Base-by-base conservation (phyloP, 2,888 invertebrate genomes). In the Lordiphosa andalusiaca region DNA sequence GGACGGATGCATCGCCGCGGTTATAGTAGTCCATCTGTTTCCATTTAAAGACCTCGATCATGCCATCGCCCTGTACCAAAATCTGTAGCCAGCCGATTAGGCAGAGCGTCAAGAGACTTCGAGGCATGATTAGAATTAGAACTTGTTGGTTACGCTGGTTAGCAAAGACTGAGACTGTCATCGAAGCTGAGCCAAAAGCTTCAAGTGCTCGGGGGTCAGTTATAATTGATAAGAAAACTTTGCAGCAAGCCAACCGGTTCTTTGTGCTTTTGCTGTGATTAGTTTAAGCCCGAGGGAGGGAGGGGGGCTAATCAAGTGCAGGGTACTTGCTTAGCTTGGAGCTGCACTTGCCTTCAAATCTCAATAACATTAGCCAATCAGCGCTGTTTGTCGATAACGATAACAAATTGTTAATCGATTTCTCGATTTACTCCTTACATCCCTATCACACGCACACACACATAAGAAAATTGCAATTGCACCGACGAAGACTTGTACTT, bases 21-120 rank as follows among this genome's bases (percentile, higher is more conserved):
- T 86, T 81, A 19, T 85, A 86, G 56, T 68, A 89, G 39, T 88
- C 88, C 64, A 89, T 87, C 73, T 89, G 88, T 33, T 87, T 88
- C 89, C 89, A 89, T 67, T 83, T 78, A 30, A 89, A 87, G 12
- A 89, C 85, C 56, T 88, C 89, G 30, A 75, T 73, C 69, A 89
- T 71, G 6, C 84, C 85, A 54, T 81, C 74, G 12, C 74, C 73
- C 4, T 53, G 50, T 16, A 51, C 75, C 12, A 47, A n/a, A 23
- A 64, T 16, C 12, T 47, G 19, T 35, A 57, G 21, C 33, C 50
- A 50, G 9, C 50, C 33, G 50, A 65, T 57, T 48, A 66, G 21
- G 37, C 51, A 53, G 4, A 59, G 12, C 42, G 66, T n/a, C 21
- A 76, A 30, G 4, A 62, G 23, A 10, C 21, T 47, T 21, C 12